Conservation (phyloP, 53 echinoderm and acorn worm genomes). For the Antedon mediterranea region DNA sequence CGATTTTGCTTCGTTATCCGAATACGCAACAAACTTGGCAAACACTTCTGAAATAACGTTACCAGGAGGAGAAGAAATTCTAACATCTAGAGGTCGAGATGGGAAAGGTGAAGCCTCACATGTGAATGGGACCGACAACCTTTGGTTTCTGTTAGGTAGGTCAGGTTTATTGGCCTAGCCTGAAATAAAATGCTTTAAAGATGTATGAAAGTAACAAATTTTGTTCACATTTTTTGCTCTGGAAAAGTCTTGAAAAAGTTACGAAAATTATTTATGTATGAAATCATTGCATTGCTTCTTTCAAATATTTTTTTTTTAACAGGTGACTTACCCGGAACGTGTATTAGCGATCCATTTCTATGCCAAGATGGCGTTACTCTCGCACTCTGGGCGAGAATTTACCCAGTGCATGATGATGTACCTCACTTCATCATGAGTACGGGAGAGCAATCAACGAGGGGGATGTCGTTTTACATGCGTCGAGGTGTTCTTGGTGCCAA, state of each 20-base stretch:
- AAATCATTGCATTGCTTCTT: no score
- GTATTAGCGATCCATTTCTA: conserved; percentile 67
- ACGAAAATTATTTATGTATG: no score
- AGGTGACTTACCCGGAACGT: conserved; percentile 29
- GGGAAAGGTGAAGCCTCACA: conserved; percentile 49
- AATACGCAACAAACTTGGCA: conserved; percentile 15
- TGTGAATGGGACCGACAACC: conserved; percentile 30
- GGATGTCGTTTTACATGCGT: conserved; percentile 53
- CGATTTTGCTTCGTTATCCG: conserved; percentile 32
- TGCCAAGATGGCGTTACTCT: conserved; percentile 61
- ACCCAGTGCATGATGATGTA: conserved; percentile 12
- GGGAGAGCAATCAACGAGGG: conserved; percentile 76
- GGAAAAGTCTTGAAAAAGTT: no score
- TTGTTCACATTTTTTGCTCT: no score
- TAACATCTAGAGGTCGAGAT: conserved; percentile 29
- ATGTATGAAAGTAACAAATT: no score
- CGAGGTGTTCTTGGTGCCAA: conserved; percentile 34
- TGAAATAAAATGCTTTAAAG: no score
- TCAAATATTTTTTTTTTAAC: not conserved
- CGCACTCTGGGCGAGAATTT: conserved; percentile 31
- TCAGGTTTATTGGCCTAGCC: no score
- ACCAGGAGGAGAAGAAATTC: conserved; percentile 3
- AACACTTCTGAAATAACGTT: conserved; percentile 23
- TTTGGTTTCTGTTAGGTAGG: conserved; percentile 68
- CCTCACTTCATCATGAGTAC: conserved; percentile 65